Conservation (phyloP, 2,888 invertebrate species). For the Scelioninae gen. 1 region DNA sequence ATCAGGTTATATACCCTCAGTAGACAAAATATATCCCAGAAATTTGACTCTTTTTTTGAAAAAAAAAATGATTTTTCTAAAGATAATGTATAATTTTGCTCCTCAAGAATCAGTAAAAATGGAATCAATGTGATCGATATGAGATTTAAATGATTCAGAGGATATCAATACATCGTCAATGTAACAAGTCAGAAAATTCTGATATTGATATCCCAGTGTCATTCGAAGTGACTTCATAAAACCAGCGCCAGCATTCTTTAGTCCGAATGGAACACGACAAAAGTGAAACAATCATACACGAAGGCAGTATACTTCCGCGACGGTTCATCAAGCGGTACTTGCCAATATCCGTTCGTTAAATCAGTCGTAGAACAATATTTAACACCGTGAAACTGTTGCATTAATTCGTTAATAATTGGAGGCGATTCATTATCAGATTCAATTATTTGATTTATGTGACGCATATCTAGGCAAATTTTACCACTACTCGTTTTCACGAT, state of each 20-base stretch:
- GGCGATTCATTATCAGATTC: conserved; percentile 4
- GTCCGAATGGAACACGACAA: neutral
- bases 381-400: neutral
- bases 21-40: too few relatives aligned
- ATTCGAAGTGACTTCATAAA: neutral
- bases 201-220: neutral
- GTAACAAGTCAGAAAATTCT: conserved; percentile 16
- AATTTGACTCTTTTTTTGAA: too few relatives aligned
- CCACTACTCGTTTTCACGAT: too few relatives aligned
- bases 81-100: conserved; percentile 56
- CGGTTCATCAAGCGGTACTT: neutral
- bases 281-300: conserved; percentile 3
- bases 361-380: neutral
- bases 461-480: too few relatives aligned
- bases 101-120: conserved; percentile 71
- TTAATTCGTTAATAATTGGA: neutral
- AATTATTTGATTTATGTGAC: neutral
- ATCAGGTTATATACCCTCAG: too few relatives aligned
- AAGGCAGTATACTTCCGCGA: neutral
- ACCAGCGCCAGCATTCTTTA: neutral
- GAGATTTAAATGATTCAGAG: conserved; percentile 69
- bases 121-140: conserved; percentile 28
- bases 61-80: neutral
- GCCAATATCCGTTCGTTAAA: conserved; percentile 8
- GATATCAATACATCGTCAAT: conserved; percentile 50